Evolutionary conservation across 2,113 vertebrate genomes (phyloP).

Genomic region (Phainopepla nitens): DNA sequence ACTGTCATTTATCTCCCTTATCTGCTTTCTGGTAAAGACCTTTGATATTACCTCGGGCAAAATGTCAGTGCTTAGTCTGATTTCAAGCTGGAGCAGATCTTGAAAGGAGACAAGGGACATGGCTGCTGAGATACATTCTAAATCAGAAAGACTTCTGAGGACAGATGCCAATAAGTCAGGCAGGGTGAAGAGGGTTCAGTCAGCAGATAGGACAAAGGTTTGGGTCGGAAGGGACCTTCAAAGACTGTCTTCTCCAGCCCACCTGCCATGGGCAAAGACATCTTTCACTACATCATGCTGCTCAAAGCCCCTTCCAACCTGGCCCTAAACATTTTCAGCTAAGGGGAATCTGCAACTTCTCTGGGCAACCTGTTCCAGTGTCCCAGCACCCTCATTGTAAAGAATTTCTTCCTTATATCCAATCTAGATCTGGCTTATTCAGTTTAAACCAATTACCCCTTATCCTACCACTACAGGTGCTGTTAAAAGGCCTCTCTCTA

Average conservation of each 20-base stretch:
- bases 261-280: neutral
- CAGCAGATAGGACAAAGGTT: neutral
- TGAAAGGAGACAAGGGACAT: neutral
- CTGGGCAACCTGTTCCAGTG: neutral
- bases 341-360: neutral
- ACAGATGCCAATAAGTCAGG: neutral
- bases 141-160: neutral
- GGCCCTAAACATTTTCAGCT: neutral
- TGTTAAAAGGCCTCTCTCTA: neutral
- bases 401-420: neutral
- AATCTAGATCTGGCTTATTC: neutral
- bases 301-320: neutral
- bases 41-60: neutral
- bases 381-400: neutral
- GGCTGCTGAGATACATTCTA: neutral
- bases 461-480: neutral
- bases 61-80: neutral
- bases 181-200: neutral
- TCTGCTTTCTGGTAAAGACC: neutral
- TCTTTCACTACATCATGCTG: neutral
- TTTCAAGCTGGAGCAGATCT: neutral
- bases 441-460: neutral
- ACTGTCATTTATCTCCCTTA: neutral
- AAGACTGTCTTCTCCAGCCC: neutral
- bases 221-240: neutral